Evolutionary conservation across 2,888 invertebrate species (phyloP).

Genomic region (Cephus pulcher): DNA sequence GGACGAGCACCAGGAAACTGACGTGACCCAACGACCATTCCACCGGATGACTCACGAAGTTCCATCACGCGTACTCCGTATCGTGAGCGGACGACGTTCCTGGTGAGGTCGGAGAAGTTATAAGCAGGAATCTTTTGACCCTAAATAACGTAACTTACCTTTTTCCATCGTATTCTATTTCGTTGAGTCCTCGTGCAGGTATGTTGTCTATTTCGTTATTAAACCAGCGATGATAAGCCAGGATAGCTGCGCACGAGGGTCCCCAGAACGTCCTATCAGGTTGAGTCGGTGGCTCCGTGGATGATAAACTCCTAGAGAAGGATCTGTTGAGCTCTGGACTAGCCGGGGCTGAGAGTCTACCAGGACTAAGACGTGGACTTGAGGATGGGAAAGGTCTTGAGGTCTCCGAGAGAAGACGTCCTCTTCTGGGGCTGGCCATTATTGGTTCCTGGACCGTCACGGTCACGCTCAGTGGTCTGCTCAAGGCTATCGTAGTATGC

Average conservation of each 20-base stretch:
- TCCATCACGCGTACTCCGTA: constrained; percentile 62
- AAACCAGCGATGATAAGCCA: constrained; percentile 68
- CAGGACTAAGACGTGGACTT: constrained; percentile 60
- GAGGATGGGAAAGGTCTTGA: constrained; percentile 68
- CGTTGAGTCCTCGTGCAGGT: constrained; percentile 26
- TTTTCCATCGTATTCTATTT: constrained; percentile 56
- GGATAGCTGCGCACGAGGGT: constrained; percentile 57
- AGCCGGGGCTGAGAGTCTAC: constrained; percentile 59
- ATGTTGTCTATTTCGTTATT: constrained; percentile 59
- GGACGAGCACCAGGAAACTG: constrained; percentile 59
- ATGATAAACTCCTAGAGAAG: constrained; percentile 49
- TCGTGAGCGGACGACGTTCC: constrained; percentile 60
- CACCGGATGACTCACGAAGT: constrained; percentile 56
- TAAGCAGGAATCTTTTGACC: background rate
- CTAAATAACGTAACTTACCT: constrained; percentile 42
- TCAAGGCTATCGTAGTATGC: constrained; percentile 73
- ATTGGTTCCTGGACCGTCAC: constrained; percentile 73
- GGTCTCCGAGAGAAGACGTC: constrained; percentile 69
- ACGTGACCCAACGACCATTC: constrained; percentile 59
- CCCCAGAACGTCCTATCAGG: constrained; percentile 62
- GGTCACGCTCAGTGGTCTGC: constrained; percentile 73
- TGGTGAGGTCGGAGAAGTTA: constrained; percentile 23
- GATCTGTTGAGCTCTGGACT: constrained; percentile 62
- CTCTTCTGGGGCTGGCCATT: constrained; percentile 65
- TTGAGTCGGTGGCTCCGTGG: constrained; percentile 35